Evolutionary conservation across 2,888 invertebrate genomes (phyloP).

Genomic region (Mylabris sibirica): DNA sequence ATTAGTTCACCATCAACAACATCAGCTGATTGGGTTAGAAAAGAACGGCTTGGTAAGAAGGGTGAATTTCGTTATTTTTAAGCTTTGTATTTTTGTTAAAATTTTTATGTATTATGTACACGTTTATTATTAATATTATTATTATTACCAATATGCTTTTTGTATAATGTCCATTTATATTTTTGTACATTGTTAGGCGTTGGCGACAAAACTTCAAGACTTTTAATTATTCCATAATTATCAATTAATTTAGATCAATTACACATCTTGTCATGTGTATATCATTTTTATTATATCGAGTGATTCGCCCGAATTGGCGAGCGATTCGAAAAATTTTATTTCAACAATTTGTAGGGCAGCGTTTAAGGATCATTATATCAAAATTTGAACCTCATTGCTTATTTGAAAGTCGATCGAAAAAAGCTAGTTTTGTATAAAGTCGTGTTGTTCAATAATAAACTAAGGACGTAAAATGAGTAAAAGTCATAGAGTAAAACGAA

Average conservation of each 20-base stretch:
- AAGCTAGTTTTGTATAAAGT: no score
- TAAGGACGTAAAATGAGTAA: no score
- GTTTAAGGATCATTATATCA: no score
- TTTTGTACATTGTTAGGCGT: conserved; percentile 32
- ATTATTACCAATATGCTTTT: conserved; percentile 25
- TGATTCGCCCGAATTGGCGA: no score
- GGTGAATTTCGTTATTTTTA: conserved; percentile 95
- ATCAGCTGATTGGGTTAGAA: conserved; percentile 84
- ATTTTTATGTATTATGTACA: conserved; percentile 33
- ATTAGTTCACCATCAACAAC: conserved; percentile 62
- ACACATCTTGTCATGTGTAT: conserved; percentile 8
- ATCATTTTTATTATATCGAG: conserved; percentile 2
- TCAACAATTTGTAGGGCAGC: no score
- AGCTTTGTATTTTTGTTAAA: conserved; percentile 46
- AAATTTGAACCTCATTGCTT: no score
- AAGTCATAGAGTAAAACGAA: no score
- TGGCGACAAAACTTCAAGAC: conserved; percentile 25
- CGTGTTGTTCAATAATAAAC: no score
- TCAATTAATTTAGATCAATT: not conserved
- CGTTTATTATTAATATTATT: no score
- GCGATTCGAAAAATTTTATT: no score
- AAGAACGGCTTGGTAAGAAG: conserved; percentile 90
- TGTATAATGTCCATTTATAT: conserved; percentile 35
- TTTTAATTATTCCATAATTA: not conserved
- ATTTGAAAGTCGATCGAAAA: no score